Base-by-base conservation (phyloP, 2,888 invertebrate species). In the Dromius quadrimaculatus region DNA sequence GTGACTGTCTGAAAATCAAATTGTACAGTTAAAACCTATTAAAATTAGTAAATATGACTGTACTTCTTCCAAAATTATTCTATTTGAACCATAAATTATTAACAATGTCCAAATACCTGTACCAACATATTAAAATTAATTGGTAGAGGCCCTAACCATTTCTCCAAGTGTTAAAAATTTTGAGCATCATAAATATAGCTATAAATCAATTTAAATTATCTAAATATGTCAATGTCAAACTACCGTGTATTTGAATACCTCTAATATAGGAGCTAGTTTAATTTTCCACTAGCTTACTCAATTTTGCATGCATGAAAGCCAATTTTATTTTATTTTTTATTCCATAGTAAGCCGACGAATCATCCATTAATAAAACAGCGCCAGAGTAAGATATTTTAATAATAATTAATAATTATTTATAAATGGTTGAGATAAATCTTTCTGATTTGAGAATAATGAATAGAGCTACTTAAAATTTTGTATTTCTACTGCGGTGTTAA, bases 271-370 rank as follows among this genome's bases (percentile, higher is more conserved):
- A 54, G 50, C 15, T 6, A 28, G n/a, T 54, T 54, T 54, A 54
- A 54, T 54, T 54, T 54, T 54, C 50, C 50, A 54, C 50, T 54
- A 54, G 50, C 28, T 54, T 54, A 28, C 3, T 15, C 50, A 54
- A 54, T 54, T 54, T 15, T 54, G 50, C 28, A 54, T 15, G 50
- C 13, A 28, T 28, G 50, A 54, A 54, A 41, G 13, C 15, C 15
- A 54, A 13, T 54, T 8, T 28, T 28, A 28, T 28, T 43, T 28
- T 15, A 47, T 20, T 15, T 45, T 19, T 47, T n/a, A 47, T 28
- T 54, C 15, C 23, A 15, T 54, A 28, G 15, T 2, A 11, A 50
- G n/a, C 11, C 28, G 50, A 54, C 28, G 19, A 54, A 28, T 54
- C n/a, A 54, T 28, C 50, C 28, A 54, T 54, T 13, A 3, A 54